phyloP scores from a whole-genome alignment of 2,888 invertebrate species.

The Parasteatoda lunata region DNA sequence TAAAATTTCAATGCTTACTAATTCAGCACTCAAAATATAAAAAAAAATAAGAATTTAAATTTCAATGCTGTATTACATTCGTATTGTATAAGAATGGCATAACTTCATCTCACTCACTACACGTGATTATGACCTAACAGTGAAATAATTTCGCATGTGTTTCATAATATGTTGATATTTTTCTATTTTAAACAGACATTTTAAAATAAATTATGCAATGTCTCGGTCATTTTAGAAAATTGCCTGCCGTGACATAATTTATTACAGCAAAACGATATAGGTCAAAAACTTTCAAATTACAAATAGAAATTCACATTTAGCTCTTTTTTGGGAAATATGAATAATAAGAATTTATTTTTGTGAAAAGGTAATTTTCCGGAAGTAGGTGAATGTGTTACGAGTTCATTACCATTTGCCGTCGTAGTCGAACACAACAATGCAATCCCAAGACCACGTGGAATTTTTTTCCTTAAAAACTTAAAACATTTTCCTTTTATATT shows the following conservation, averaged over 20 bases:
- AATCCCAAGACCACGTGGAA: too few relatives aligned
- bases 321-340: neutral
- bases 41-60: too few relatives aligned
- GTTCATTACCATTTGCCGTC: neutral
- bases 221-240: conserved; percentile 7
- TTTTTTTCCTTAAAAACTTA: too few relatives aligned
- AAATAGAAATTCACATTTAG: neutral
- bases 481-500: too few relatives aligned
- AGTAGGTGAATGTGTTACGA: conserved; percentile 1
- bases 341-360: too few relatives aligned
- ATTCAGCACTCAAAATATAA: too few relatives aligned
- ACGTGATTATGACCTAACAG: conserved; percentile 3
- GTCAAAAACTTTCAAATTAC: neutral
- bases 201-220: conserved; percentile 11
- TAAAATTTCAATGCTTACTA: too few relatives aligned
- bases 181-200: neutral
- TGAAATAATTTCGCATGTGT: conserved; percentile 15
- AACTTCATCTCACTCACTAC: too few relatives aligned
- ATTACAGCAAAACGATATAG: neutral
- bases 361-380: neutral
- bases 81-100: too few relatives aligned
- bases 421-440: too few relatives aligned
- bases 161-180: conserved; percentile 9
- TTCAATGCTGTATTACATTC: too few relatives aligned
- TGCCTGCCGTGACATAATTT: neutral